These are phyloP conservation scores for Mesembrinibis cayennensis DNA, from an alignment of 2,113 vertebrate species.

Conservation along the genomic window DNA sequence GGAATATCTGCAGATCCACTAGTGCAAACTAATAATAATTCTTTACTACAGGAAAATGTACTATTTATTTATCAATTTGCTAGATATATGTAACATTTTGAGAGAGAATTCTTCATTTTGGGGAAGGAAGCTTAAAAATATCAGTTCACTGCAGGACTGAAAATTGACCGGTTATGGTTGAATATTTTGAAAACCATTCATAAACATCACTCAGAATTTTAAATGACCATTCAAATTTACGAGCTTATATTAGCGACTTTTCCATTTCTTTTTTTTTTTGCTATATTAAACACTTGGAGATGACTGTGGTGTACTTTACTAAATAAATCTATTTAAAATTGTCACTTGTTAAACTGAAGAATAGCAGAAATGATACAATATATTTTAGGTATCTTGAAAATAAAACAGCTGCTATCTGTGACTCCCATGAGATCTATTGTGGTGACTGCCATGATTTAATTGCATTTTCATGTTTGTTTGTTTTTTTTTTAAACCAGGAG, in stretches of 20 bases:
- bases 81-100: neutral
- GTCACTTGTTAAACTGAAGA: neutral
- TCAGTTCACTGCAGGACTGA: neutral
- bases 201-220: neutral
- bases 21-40: neutral
- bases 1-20: neutral
- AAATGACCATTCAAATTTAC: neutral
- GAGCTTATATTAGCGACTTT: neutral
- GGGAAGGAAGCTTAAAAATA: neutral
- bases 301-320: neutral
- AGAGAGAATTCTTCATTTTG: neutral
- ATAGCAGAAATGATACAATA: neutral
- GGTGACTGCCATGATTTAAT: neutral
- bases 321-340: neutral
- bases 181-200: neutral
- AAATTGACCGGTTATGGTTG: neutral
- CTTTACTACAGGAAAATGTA: neutral
- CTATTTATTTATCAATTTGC: neutral
- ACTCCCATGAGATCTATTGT: neutral
- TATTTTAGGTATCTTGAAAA: neutral
- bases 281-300: neutral
- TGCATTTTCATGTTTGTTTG: neutral
- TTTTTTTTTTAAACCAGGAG: neutral
- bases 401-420: neutral
- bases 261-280: neutral